phyloP scores from a whole-genome alignment of 2,797 vertebrate genomes.

The Coendou prehensilis region DNA sequence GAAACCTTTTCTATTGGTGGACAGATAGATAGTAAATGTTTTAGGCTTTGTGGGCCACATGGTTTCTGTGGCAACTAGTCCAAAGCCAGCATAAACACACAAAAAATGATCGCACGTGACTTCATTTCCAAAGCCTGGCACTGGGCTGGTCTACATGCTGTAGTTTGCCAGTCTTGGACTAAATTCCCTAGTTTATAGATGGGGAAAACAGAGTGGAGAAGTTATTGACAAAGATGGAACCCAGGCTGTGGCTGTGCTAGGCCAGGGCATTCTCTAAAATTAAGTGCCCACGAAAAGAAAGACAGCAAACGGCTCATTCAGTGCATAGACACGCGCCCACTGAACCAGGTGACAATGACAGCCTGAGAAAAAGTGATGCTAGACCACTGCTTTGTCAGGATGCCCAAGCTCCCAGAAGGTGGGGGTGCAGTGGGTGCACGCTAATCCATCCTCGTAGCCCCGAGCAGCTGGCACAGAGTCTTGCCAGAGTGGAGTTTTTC shows the following conservation, averaged over 20 bases:
- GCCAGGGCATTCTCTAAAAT: not conserved
- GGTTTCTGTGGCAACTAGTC: not conserved
- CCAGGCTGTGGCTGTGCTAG: not conserved
- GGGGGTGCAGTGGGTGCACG: accelerated
- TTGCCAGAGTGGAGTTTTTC: not conserved
- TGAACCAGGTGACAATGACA: not conserved
- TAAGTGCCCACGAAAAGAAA: not conserved
- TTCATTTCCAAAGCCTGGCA: not conserved
- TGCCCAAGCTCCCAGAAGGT: not conserved
- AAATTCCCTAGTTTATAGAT: not conserved
- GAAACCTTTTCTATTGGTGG: not conserved
- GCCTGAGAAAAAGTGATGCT: not conserved
- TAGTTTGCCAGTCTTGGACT: not conserved
- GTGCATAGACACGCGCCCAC: not conserved
- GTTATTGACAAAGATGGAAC: not conserved
- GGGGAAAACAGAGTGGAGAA: not conserved
- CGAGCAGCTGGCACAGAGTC: not conserved
- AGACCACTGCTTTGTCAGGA: not conserved
- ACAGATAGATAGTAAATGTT: not conserved
- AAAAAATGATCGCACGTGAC: not conserved
- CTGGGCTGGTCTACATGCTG: not conserved
- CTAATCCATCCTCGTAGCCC: not conserved
- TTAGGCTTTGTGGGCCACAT: not conserved
- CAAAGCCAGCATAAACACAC: not conserved
- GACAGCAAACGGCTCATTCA: not conserved